Evolutionary conservation across 2,888 invertebrate species (phyloP), one percentile per base, ranked within the genome.

Genomic region (Diloba caeruleocephala): DNA sequence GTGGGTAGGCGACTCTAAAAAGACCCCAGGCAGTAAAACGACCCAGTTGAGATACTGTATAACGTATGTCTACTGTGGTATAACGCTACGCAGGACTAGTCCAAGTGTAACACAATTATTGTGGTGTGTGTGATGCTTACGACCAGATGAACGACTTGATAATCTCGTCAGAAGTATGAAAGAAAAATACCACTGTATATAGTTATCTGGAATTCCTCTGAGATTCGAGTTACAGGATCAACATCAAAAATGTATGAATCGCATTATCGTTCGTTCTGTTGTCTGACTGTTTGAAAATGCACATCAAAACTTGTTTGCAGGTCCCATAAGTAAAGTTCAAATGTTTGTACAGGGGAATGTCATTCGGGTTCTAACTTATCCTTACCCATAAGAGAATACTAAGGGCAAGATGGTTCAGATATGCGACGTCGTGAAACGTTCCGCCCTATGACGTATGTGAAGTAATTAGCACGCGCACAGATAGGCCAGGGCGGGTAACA

Each of bases 341-440:
- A 85, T 82, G 82, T 84, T 82, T 74, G 76, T 79, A 84, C 82
- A 83, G 71, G 81, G 78, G 78, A 82, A 85, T 87, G 80, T 84
- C 85, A 84, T 85, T 83, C 70, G 67, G 81, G 81, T 83, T 81
- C 72, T 83, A 88, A 88, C 88, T 87, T 84, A 85, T 87, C 82
- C 78, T 77, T 76, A 83, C 81, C 76, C 79, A 76, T 79, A 78
- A 68, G 76, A 76, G 74, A 75, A 76, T 78, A 83, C 84, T 81
- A 80, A 71, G 78, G 81, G 73, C 52, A 43, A 68, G 71, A 67
- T 67, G 66, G 70, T 42, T 49, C 42, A 65, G 73, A 77, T 78
- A n/a, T 69, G 71, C 73, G 73, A 73, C 64, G 76, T 72, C 68
- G 57, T 63, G 70, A 78, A 79, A 78, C 82, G 79, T 83, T 78